A percentile compares a stretch with the other conserved stretches of the same genome.
These are phyloP conservation scores for Rhynchonycteris naso DNA, from an alignment of 2,797 vertebrate genomes.

Conservation along the genomic window DNA sequence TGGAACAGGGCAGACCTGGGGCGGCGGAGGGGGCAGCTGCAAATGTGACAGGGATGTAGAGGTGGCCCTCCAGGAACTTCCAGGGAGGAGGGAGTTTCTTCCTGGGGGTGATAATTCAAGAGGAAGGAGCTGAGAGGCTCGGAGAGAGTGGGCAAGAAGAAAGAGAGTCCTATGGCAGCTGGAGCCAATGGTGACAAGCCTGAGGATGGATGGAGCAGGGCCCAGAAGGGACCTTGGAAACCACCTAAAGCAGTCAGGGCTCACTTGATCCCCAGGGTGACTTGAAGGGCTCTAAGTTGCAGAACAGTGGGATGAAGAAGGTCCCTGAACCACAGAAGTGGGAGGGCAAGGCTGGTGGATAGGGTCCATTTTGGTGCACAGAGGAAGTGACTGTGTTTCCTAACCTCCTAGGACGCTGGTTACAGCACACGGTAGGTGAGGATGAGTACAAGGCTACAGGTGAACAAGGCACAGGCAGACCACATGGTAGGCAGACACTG, in stretches of 20 bases:
- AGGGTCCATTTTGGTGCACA: neutral
- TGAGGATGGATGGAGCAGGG: neutral
- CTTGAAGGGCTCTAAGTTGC: neutral
- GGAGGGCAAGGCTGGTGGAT: neutral
- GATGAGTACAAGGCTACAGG: neutral
- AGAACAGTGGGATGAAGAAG: neutral
- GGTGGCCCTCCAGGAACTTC: neutral
- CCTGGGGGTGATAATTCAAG: neutral
- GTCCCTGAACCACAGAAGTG: neutral
- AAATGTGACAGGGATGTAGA: too few species aligned
- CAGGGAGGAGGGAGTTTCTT: neutral
- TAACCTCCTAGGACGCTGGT: too few species aligned
- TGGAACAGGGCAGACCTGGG: too few species aligned
- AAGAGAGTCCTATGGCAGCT: neutral
- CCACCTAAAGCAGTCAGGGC: neutral
- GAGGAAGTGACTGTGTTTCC: neutral
- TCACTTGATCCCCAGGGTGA: neutral
- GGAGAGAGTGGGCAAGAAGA: neutral
- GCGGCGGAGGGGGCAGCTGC: rapidly evolving
- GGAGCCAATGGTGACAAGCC: neutral
- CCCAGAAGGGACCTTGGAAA: neutral
- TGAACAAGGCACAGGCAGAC: neutral
- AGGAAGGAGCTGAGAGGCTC: neutral
- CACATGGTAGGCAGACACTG: neutral
- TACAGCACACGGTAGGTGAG: neutral